Base-by-base conservation (phyloP, 2,113 vertebrate species). In the Cyanoderma ruficeps region DNA sequence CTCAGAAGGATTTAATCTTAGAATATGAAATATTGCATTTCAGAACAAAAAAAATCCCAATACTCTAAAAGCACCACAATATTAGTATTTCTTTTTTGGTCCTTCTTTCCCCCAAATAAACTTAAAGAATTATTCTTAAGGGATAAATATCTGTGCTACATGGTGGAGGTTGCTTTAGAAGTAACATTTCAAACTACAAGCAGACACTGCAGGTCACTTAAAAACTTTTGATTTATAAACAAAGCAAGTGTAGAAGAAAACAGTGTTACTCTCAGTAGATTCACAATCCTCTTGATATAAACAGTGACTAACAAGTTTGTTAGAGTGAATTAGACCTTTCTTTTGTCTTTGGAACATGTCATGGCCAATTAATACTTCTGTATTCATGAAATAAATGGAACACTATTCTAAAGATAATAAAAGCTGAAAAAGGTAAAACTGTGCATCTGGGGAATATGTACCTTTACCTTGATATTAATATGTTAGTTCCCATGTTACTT, bases 281-380 rank as follows among this genome's bases (percentile, higher is more conserved):
- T 95, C 97, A 94, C 94, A 97, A 98, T 98, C 94, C 98, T 98
- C 97, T 98, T 97, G 97, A 97, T 97, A 97, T 98, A 98, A 98
- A 97, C 96, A 98, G 97, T 96, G 98, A 98, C 98, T 98, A 98
- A 98, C 98, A 99, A 98, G 98, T 99, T 99, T 99, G 99, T 99
- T 99, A 99, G 98, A 98, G 97, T 98, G 98, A 99, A 99, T 99
- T 99, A 99, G 98, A 98, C 96, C 94, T 97, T 98, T 99, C 99
- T 99, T 99, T 99, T 98, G 99, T 99, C 99, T 99, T 98, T 97
- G 98, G 97, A 98, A 98, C 96, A 94, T 98, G 99, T 99, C 99
- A 99, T 97, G 97, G 97, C 98, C 98, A 99, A 99, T 99, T 98
- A 99, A 98, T 98, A 98, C 94, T 97, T 98, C 97, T 98, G 98